A percentile compares a stretch with the other conserved stretches of the same genome.
phyloP scores from a whole-genome alignment of 2,888 invertebrate species.

The Cacoxenus indagator region DNA sequence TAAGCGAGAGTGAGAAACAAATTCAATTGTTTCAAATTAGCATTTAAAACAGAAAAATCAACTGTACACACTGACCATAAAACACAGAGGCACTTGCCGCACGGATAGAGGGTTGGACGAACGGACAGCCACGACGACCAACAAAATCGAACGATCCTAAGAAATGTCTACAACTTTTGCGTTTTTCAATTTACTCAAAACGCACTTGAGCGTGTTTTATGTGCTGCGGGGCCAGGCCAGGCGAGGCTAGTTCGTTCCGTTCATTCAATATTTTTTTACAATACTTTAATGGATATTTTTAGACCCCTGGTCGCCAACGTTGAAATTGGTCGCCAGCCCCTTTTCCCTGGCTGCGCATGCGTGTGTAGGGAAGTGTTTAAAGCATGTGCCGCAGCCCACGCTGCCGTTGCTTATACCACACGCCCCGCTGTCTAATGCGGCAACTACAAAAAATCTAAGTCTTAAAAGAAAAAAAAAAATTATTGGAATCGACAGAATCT shows the following conservation, averaged over 20 bases:
- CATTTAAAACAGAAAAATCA: conserved; percentile 52
- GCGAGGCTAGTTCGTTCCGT: conserved; percentile 19
- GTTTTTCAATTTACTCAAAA: conserved; percentile 36
- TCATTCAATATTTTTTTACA: conserved; percentile 38
- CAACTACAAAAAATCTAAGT: not conserved
- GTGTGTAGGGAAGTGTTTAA: conserved; percentile 25
- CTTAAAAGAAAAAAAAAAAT: not conserved
- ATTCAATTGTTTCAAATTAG: conserved; percentile 61
- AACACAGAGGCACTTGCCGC: conserved; percentile 55
- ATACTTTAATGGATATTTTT: conserved; percentile 58
- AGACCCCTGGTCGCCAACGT: conserved; percentile 52
- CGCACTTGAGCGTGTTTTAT: conserved; percentile 66
- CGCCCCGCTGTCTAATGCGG: conserved; percentile 43
- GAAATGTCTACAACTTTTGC: conserved; percentile 26
- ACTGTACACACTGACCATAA: conserved; percentile 61
- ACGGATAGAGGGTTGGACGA: too few species aligned
- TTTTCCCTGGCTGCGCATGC: conserved; percentile 19
- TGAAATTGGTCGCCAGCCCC: conserved; percentile 30
- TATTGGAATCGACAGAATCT: too few species aligned
- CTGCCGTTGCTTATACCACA: too few species aligned
- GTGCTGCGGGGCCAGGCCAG: too few species aligned
- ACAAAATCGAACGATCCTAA: not conserved
- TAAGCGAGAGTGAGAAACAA: conserved; percentile 23
- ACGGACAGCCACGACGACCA: conserved; percentile 23
- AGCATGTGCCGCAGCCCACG: conserved; percentile 57